Evolutionary conservation across 1,140 invertebrate species (phyloP).

Genomic region (Pseudachorutes palmiensis): DNA sequence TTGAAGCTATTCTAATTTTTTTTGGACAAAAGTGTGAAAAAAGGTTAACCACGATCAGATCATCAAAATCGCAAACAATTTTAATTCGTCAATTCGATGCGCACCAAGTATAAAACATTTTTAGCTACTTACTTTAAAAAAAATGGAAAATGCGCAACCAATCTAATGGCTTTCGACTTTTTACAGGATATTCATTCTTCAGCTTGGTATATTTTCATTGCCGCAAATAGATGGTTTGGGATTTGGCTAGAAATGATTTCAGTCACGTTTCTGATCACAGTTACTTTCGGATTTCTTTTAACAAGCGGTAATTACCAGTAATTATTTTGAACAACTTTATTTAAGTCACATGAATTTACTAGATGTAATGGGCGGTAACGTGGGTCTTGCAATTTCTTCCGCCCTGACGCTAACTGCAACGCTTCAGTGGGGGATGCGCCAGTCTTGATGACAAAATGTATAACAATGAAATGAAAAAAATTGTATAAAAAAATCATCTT

Average conservation of each 20-base stretch:
- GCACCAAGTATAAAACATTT: slow-evolving; percentile 43
- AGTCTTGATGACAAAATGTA: too few relatives aligned
- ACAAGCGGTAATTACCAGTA: background rate
- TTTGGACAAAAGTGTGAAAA: too few relatives aligned
- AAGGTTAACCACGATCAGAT: slow-evolving; percentile 80
- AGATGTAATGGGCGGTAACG: slow-evolving; percentile 19
- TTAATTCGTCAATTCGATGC: slow-evolving; percentile 71
- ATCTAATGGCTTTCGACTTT: background rate
- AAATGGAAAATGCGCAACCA: background rate
- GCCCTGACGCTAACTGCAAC: slow-evolving; percentile 26
- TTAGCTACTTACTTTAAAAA: too few relatives aligned
- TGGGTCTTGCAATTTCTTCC: slow-evolving; percentile 36
- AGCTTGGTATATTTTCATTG: slow-evolving; percentile 56
- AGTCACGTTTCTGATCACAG: slow-evolving; percentile 17
- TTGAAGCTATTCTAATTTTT: too few relatives aligned
- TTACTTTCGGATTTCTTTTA: slow-evolving; percentile 26
- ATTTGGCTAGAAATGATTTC: slow-evolving; percentile 29
- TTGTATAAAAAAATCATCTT: too few relatives aligned
- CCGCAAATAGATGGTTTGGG: slow-evolving; percentile 45
- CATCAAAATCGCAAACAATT: slow-evolving; percentile 63
- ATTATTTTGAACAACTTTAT: background rate
- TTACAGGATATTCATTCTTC: slow-evolving; percentile 50
- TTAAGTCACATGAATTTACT: slow-evolving; percentile 11
- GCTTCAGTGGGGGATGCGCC: slow-evolving; percentile 71
- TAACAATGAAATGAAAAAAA: too few relatives aligned